Base-by-base conservation (phyloP, 2,888 invertebrate genomes). In the Drosophila trichaetosa region DNA sequence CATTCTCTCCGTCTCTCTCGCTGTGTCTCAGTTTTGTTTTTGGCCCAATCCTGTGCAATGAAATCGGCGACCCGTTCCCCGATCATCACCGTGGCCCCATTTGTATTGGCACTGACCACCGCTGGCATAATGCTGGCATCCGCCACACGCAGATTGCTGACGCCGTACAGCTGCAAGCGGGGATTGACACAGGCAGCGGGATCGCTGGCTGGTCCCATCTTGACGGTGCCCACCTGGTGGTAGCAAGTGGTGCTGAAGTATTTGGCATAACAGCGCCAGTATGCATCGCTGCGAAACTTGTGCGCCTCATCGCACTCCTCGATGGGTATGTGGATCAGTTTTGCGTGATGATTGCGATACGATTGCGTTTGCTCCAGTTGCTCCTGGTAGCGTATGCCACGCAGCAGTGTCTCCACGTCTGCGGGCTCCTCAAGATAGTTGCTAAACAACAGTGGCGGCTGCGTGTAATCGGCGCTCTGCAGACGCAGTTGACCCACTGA, bases 31-130 rank as follows among this genome's bases (percentile, higher is more conserved):
- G 18, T 21, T 2, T 1, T 5, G 29, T n/a, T n/a, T n/a, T 34
- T 27, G 11, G 24, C 42, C 92, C 92, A 92, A 38, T 92, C 87
- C 53, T 90, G 69, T 11, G 77, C 80, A 6, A 93, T 90, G 7
- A 93, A 85, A 49, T 97, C 97, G 1, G 96, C 94, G 0, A 95
- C 96, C 82, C 97, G 97, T 90, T 98, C 97, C 0, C 95, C 97
- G 63, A 97, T 97, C 97, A 97, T 97, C 18, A 97, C 96, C 0
- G 95, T 95, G 0, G 97, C 96, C 0, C 96, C 97, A 91, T 97
- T 97, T 0, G 97, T 97, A 91, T 97, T 97, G 7, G 96, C 97
- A 87, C 96, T 96, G 0, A 96, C 94, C 56, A 96, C 94, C 4
- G 92, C 94, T 0, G 97, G 97, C 96, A 97, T 97, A 51, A 97